Conservation (phyloP, 2,888 invertebrate genomes). For the Lasioglossum figueresi region DNA sequence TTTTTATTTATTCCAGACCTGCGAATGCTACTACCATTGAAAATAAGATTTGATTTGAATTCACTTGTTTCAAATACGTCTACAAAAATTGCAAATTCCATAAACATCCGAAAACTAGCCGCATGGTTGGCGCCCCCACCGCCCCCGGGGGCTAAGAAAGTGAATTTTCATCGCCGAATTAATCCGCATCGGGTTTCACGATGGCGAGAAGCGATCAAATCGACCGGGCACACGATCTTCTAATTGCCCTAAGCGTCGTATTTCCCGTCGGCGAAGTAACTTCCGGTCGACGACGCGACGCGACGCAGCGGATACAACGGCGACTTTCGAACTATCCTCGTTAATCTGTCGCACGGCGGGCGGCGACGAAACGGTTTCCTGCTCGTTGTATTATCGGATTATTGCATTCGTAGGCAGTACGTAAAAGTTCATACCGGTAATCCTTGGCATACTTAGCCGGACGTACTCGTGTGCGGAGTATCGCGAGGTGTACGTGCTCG, state of each 20-base stretch:
- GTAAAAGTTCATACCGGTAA: conserved; percentile 61
- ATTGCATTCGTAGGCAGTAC: conserved; percentile 46
- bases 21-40: too few species aligned
- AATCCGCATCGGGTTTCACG: not conserved
- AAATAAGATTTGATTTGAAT: too few species aligned
- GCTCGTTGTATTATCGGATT: conserved; percentile 45
- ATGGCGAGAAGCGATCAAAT: not conserved
- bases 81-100: too few species aligned
- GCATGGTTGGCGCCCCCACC: too few species aligned
- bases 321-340: conserved; percentile 24
- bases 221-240: not conserved
- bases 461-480: conserved; percentile 26
- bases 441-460: conserved; percentile 62
- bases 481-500: conserved; percentile 45
- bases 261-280: not conserved
- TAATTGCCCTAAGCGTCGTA: not conserved
- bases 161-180: not conserved
- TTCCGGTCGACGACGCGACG: not conserved
- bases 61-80: too few species aligned
- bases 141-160: not conserved
- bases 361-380: conserved; percentile 39
- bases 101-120: too few species aligned
- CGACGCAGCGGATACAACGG: not conserved
- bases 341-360: conserved; percentile 27
- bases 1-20: too few species aligned